phyloP scores from a whole-genome alignment of 2,888 invertebrate species.

The Harmothoe impar region DNA sequence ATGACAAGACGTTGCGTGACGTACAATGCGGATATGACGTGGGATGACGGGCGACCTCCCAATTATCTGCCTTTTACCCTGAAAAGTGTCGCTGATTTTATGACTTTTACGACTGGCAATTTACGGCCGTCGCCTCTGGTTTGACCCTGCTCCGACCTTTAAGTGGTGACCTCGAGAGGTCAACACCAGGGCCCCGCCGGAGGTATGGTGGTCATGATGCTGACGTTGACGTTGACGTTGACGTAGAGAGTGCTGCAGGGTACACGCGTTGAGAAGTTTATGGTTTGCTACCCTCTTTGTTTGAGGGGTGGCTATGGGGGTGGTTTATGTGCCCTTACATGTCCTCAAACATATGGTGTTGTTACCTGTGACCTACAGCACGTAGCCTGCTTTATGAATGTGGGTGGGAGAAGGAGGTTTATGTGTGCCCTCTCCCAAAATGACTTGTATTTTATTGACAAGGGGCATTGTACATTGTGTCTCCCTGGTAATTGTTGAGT shows the following conservation, averaged over 20 bases:
- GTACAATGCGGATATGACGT: neutral
- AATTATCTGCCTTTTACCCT: neutral
- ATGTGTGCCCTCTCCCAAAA: no score
- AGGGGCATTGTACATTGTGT: no score
- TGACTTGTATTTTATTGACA: no score
- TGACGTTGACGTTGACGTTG: neutral
- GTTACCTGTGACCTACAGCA: neutral
- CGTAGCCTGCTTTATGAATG: no score
- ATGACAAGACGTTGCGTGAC: slow-evolving; percentile 21
- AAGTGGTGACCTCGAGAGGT: neutral
- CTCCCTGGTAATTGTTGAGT: no score
- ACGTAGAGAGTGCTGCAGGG: neutral
- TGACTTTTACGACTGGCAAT: slow-evolving; percentile 26
- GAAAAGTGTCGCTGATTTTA: neutral
- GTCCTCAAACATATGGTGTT: slow-evolving; percentile 4
- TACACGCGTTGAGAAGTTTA: no score
- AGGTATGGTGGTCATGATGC: neutral
- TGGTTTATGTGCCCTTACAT: neutral
- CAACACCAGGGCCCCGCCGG: neutral
- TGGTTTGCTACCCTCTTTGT: neutral
- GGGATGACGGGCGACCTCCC: neutral
- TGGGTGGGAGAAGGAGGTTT: no score
- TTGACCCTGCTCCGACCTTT: neutral
- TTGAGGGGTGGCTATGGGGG: neutral
- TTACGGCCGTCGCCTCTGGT: neutral